A percentile compares a stretch with the other conserved stretches of the same genome.
These are phyloP conservation scores for Drosophila vallismaia DNA, from an alignment of 2,888 invertebrate genomes.

Conservation along the genomic window DNA sequence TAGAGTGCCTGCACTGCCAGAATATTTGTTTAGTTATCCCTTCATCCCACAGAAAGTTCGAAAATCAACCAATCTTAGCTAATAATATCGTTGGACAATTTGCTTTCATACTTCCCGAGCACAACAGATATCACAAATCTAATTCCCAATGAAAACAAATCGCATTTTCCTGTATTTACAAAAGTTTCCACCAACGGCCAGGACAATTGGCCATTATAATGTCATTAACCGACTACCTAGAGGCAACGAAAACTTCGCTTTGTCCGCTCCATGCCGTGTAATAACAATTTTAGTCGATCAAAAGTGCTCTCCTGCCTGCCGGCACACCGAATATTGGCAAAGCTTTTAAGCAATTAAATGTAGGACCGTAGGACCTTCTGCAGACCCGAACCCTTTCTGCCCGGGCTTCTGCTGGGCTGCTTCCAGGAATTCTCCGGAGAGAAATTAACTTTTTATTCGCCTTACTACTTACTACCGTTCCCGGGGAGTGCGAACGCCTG, in stretches of 20 bases:
- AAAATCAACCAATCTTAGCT: neutral
- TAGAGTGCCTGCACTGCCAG: constrained; percentile 14
- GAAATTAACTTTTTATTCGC: constrained; percentile 59
- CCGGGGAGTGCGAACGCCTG: constrained; percentile 50
- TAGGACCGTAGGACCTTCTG: constrained; percentile 13
- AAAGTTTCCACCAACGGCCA: constrained; percentile 17
- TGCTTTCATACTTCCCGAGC: neutral
- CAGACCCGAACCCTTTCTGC: constrained; percentile 12
- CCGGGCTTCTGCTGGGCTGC: constrained; percentile 30
- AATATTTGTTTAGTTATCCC: neutral
- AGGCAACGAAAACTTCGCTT: constrained; percentile 28
- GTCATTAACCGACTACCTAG: constrained; percentile 56
- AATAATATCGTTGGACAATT: constrained; percentile 7
- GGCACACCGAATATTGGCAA: constrained; percentile 35
- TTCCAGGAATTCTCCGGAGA: constrained; percentile 60
- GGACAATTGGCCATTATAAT: constrained; percentile 64
- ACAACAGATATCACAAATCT: constrained; percentile 8
- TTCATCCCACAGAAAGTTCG: neutral
- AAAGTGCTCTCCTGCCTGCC: constrained; percentile 28
- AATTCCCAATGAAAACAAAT: constrained; percentile 35
- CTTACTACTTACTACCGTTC: constrained; percentile 10
- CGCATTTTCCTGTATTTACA: constrained; percentile 35
- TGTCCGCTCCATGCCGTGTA: constrained; percentile 21
- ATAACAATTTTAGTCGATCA: constrained; percentile 47
- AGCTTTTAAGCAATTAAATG: constrained; percentile 55